Evolutionary conservation across 2,113 vertebrate genomes (phyloP).

Genomic region (Mellivora capensis): DNA sequence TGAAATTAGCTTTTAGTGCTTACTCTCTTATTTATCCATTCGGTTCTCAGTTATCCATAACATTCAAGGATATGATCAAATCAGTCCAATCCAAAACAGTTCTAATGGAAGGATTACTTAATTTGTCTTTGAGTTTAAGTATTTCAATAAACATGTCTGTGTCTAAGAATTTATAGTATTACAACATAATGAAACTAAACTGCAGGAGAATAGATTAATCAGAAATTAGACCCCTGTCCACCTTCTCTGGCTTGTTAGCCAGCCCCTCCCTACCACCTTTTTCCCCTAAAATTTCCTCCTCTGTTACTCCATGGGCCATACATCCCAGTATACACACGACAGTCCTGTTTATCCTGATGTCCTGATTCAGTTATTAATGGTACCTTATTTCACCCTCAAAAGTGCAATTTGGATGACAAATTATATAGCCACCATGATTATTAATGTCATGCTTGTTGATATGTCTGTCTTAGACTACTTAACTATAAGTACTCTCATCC

Average conservation of each 20-base stretch:
- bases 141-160: not conserved
- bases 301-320: not conserved
- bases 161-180: constrained; percentile 15
- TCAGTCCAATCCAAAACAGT: not conserved
- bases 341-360: not conserved
- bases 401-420: not conserved
- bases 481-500: not conserved
- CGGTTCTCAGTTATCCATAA: constrained; percentile 55
- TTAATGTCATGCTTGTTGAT: not conserved
- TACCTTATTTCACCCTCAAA: not conserved
- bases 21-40: constrained; percentile 56
- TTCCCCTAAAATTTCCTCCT: not conserved
- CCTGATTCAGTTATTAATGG: not conserved
- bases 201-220: not conserved
- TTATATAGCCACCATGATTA: not conserved
- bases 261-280: too few relatives aligned
- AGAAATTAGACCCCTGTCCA: not conserved
- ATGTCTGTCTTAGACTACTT: not conserved
- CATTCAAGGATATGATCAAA: constrained; percentile 6
- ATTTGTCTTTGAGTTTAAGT: constrained; percentile 39
- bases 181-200: constrained; percentile 4
- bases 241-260: not conserved
- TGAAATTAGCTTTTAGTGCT: constrained; percentile 66
- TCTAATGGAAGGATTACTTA: constrained; percentile 42
- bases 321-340: not conserved